phyloP scores from a whole-genome alignment of 1,140 invertebrate genomes.

The Trichonephila clavipes region DNA sequence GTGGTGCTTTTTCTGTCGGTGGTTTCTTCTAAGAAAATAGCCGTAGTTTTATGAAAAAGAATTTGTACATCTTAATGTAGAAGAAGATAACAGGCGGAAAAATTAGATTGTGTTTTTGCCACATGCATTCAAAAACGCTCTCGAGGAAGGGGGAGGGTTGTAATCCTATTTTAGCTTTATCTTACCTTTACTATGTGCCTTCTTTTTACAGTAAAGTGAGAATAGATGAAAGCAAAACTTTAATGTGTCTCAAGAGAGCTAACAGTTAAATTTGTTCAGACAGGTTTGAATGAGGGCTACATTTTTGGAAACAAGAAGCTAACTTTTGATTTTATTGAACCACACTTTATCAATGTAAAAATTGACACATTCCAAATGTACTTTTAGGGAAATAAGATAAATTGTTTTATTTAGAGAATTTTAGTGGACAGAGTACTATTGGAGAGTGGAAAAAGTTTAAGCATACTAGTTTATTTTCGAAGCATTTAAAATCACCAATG shows the following conservation, averaged over 20 bases:
- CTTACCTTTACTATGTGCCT: too few relatives aligned
- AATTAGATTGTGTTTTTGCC: not conserved
- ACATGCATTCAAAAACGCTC: not conserved
- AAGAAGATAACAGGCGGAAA: not conserved
- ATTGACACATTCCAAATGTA: too few relatives aligned
- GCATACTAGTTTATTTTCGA: too few relatives aligned
- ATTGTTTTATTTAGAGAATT: too few relatives aligned
- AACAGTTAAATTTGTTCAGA: not conserved
- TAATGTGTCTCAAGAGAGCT: not conserved
- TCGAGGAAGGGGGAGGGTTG: not conserved
- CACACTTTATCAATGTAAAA: too few relatives aligned
- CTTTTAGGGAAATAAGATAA: too few relatives aligned
- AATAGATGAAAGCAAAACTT: not conserved
- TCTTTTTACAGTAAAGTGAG: not conserved
- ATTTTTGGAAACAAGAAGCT: not conserved
- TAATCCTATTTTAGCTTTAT: too few relatives aligned
- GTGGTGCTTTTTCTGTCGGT: not conserved
- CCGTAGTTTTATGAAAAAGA: not conserved
- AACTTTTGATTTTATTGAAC: too few relatives aligned
- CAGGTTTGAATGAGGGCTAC: not conserved
- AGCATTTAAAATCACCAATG: too few relatives aligned
- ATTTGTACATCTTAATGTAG: not conserved
- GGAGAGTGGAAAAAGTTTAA: too few relatives aligned
- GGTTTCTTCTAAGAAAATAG: not conserved
- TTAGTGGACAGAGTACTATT: too few relatives aligned